phyloP scores from a whole-genome alignment of 2,797 vertebrate species.

The Alauda arvensis region DNA sequence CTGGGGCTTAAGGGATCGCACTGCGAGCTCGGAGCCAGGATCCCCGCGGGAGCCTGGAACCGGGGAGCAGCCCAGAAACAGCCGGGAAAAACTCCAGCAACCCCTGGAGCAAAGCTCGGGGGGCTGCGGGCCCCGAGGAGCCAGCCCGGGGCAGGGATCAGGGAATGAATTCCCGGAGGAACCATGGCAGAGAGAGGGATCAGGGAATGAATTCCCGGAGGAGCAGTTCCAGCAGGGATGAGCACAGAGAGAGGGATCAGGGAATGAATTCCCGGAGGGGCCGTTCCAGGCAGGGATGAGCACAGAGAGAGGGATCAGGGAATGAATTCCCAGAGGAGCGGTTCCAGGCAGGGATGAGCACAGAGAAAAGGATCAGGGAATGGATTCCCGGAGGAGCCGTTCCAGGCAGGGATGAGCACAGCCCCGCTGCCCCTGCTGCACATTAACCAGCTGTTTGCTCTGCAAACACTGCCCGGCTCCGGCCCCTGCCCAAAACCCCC shows the following conservation, averaged over 20 bases:
- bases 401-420: not conserved
- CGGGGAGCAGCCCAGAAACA: not conserved
- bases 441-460: not conserved
- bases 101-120: not conserved
- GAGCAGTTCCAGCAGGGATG: not conserved
- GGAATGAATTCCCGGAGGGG: not conserved
- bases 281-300: too few relatives aligned
- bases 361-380: not conserved
- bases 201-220: not conserved
- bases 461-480: not conserved
- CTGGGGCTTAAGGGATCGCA: not conserved
- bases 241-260: not conserved
- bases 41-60: not conserved
- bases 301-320: not conserved
- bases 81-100: not conserved
- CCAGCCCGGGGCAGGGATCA: not conserved
- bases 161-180: not conserved
- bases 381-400: not conserved
- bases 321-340: not conserved
- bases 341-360: too few relatives aligned
- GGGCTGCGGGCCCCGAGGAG: not conserved
- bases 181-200: not conserved
- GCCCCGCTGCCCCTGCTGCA: not conserved
- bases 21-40: not conserved
- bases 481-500: not conserved